Base-by-base conservation (phyloP, 2,888 invertebrate species). In the Leptogaster cylindrica region DNA sequence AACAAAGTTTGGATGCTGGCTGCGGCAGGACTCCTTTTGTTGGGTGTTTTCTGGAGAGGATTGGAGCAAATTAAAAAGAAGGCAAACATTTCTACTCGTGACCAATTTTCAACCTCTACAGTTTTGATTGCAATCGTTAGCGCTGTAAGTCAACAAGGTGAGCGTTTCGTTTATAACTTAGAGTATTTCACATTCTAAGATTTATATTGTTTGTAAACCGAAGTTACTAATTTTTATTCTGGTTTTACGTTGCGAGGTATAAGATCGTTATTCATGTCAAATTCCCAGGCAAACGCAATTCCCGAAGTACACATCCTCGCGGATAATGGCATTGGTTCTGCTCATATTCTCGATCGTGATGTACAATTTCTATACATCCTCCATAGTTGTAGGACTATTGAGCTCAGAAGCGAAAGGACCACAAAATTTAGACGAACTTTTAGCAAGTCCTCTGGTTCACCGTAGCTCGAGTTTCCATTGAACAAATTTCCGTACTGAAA, bases 351-450 rank as follows among this genome's bases (percentile, higher is more conserved):
- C 77, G 0, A 50, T 80, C 8, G 71, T 80, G 6, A 74, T 80
- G 73, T 80, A 79, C 18, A 80, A 80, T 51, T 80, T 76, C 69
- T 80, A 80, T 55, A 80, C 80, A 3, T 80, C 80, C 5, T 79
- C 79, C 0, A 77, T 80, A 1, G 80, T 80, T 36, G 79, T 80
- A n/a, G 79, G 78, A 3, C 69, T 80, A 14, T 68, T 80, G 0
- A 78, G 77, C 41, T 76, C 74, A n/a, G 74, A 75, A 5, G 75
- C 73, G 23, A 74, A 74, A 33, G 80, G 80, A 0, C 80, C 80
- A 3, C 67, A 74, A 63, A 75, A 75, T 1, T 71, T 80, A 2
- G 74, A 74, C 10, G 77, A 79, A 52, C 74, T 80, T 20, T 71
- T 75, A 2, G 68, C 74, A 2, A 80, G 79, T 67, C 70, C 76